Percentiles rank a stretch among this genome's conserved stretches.
These are phyloP conservation scores for Thelaira solivaga DNA, from an alignment of 2,888 invertebrate species.

Conservation along the genomic window DNA sequence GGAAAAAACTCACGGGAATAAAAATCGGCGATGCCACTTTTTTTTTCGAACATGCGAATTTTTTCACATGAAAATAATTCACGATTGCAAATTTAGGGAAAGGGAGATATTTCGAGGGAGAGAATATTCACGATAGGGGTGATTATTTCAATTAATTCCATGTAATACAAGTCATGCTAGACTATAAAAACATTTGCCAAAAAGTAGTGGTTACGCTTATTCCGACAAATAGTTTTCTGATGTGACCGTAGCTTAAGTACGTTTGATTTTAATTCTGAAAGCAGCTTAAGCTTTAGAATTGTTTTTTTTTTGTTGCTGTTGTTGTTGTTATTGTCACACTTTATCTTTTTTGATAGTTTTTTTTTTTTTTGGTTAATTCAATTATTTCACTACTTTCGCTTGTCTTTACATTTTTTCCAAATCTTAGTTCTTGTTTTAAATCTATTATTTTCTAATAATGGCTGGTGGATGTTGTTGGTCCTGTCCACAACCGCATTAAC, in stretches of 20 bases:
- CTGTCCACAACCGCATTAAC: background rate
- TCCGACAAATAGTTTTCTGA: no score
- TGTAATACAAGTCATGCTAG: no score
- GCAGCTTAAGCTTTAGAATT: conserved; percentile 34
- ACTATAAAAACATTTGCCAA: no score
- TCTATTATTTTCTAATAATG: background rate
- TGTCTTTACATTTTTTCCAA: background rate
- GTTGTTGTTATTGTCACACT: background rate
- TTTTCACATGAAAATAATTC: no score
- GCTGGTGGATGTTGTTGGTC: background rate
- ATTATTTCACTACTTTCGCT: conserved; percentile 5
- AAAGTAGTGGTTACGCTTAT: no score
- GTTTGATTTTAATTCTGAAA: conserved; percentile 38
- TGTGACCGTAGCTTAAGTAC: background rate
- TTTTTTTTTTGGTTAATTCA: background rate
- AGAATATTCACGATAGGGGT: no score
- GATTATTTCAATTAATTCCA: no score
- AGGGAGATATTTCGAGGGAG: no score
- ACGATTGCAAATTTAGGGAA: no score
- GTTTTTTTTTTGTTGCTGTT: background rate
- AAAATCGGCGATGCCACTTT: no score
- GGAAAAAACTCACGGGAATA: no score
- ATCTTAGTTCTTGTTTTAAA: background rate
- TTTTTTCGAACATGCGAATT: no score
- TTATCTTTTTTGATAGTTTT: background rate